phyloP scores from a whole-genome alignment of 2,113 vertebrate species.

The Ahaetulla prasina region DNA sequence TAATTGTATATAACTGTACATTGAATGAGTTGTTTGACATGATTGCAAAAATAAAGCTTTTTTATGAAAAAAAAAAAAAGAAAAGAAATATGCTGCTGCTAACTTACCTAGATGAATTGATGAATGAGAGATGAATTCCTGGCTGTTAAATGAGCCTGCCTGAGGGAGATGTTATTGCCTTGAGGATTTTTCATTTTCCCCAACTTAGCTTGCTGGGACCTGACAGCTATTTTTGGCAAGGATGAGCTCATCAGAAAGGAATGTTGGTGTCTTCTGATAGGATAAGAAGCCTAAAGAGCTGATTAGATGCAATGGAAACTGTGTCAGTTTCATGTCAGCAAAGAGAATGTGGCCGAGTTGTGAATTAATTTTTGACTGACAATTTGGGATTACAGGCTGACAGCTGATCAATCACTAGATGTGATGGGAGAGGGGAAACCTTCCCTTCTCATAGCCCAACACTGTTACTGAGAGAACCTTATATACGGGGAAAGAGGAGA shows the following conservation, averaged over 20 bases:
- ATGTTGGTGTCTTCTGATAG: constrained; percentile 19
- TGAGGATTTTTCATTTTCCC: neutral
- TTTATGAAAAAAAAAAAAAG: too few species aligned
- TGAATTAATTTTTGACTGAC: constrained; percentile 56
- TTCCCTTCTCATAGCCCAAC: constrained; percentile 17
- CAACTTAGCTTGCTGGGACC: neutral
- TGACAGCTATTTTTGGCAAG: neutral
- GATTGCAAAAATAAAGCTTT: too few species aligned
- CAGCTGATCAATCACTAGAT: constrained; percentile 34
- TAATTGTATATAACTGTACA: too few species aligned
- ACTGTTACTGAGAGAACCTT: neutral
- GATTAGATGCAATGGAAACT: constrained; percentile 57
- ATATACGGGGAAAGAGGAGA: neutral
- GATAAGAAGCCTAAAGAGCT: constrained; percentile 52
- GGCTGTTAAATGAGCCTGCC: neutral
- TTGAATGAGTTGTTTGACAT: too few species aligned
- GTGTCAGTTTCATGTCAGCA: constrained; percentile 52
- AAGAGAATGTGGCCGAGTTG: constrained; percentile 54
- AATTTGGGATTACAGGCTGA: constrained; percentile 36
- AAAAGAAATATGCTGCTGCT: neutral
- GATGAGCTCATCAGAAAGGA: neutral
- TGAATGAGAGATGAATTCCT: accelerated
- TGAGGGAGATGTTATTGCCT: neutral
- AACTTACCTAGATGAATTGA: too few species aligned
- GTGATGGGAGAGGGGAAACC: neutral